Evolutionary conservation across 2,113 vertebrate genomes (phyloP).

Genomic region (Himantopus leucocephalus): DNA sequence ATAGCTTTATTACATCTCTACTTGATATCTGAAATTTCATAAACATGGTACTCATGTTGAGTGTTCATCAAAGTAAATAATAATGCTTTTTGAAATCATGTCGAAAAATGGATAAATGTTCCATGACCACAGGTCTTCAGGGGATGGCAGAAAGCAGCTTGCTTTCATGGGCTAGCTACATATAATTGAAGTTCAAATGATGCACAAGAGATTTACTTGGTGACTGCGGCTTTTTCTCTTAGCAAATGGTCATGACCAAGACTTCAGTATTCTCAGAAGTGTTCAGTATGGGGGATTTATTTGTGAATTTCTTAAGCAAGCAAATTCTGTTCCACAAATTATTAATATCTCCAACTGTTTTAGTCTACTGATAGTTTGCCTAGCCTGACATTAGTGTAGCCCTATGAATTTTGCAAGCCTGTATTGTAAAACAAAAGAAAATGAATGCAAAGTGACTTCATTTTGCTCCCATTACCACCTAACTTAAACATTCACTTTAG

Average conservation of each 20-base stretch:
- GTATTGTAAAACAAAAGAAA: background rate
- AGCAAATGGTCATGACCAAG: conserved; percentile 10
- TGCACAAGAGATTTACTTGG: conserved; percentile 53
- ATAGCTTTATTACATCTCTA: background rate
- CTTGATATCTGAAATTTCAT: conserved; percentile 34
- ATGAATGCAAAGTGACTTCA: background rate
- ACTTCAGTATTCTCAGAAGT: background rate
- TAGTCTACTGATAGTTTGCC: background rate
- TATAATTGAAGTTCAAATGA: conserved; percentile 26
- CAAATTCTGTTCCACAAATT: background rate
- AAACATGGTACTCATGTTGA: conserved; percentile 10
- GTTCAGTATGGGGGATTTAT: background rate
- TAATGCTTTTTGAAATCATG: conserved; percentile 46
- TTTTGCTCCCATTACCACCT: background rate
- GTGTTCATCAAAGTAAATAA: conserved; percentile 50
- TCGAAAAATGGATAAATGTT: conserved; percentile 64
- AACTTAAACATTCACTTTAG: background rate
- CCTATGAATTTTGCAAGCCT: background rate
- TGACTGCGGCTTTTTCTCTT: conserved; percentile 46
- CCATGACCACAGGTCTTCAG: conserved; percentile 60
- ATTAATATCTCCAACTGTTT: background rate
- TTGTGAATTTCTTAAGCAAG: conserved; percentile 3
- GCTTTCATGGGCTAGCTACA: conserved; percentile 44
- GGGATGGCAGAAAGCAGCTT: conserved; percentile 46
- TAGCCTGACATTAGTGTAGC: background rate